Evolutionary conservation across 2,888 invertebrate species (phyloP).

Genomic region (Clostera curtula): DNA sequence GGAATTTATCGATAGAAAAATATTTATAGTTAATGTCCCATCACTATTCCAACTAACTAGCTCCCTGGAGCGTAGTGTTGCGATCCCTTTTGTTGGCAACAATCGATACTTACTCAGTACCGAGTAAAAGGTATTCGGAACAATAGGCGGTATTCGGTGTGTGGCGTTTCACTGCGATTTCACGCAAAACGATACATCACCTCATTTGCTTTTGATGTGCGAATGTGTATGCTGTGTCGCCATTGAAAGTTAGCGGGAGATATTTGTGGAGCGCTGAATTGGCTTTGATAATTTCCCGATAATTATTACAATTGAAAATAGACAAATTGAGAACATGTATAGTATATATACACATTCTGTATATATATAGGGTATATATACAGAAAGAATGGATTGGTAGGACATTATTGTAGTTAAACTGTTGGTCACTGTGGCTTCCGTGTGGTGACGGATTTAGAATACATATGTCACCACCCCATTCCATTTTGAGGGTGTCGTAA

Average conservation of each 20-base stretch:
- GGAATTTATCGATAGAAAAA: background rate
- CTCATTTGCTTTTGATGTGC: conserved; percentile 16
- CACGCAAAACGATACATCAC: conserved; percentile 20
- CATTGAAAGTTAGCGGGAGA: background rate
- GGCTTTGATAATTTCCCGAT: too few relatives aligned
- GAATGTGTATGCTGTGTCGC: background rate
- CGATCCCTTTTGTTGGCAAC: conserved; percentile 50
- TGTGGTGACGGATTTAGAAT: too few relatives aligned
- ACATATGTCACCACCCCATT: too few relatives aligned
- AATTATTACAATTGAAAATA: too few relatives aligned
- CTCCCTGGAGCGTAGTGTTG: conserved; percentile 42
- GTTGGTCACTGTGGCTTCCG: too few relatives aligned
- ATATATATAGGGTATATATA: too few relatives aligned
- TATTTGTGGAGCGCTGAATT: background rate
- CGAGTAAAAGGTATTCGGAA: conserved; percentile 39
- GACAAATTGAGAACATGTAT: too few relatives aligned
- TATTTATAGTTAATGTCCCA: conserved; percentile 14
- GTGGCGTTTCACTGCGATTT: conserved; percentile 24
- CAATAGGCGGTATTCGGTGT: conserved; percentile 23
- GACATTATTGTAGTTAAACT: too few relatives aligned
- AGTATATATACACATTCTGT: too few relatives aligned
- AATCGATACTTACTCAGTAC: conserved; percentile 54
- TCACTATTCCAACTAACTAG: conserved; percentile 29
- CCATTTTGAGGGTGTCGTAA: too few relatives aligned
- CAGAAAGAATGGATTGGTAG: too few relatives aligned